phyloP scores from a whole-genome alignment of 2,113 vertebrate genomes.

The Larimichthys polyactis region DNA sequence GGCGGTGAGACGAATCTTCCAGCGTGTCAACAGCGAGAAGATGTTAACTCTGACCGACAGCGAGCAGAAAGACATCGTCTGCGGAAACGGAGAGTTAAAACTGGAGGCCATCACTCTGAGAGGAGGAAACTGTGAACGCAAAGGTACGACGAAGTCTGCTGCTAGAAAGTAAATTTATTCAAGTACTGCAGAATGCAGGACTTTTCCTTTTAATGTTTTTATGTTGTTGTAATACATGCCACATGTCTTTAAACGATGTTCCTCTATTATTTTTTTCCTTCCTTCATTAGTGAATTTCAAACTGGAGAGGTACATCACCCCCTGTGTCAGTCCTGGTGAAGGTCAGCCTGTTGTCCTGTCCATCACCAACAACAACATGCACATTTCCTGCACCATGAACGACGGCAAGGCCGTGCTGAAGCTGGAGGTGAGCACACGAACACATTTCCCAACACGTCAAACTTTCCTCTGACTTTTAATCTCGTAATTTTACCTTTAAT shows the following conservation, averaged over 20 bases:
- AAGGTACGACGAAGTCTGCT: slow-evolving; percentile 52
- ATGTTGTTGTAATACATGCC: neutral
- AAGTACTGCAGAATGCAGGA: too few relatives aligned
- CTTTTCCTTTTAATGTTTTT: neutral
- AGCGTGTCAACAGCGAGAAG: neutral
- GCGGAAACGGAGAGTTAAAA: fast-evolving
- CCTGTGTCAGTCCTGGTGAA: fast-evolving
- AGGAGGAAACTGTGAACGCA: slow-evolving; percentile 14
- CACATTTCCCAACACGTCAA: too few relatives aligned
- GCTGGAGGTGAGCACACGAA: slow-evolving; percentile 67
- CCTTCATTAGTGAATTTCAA: slow-evolving; percentile 62
- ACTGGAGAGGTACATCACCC: slow-evolving; percentile 35
- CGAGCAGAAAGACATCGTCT: slow-evolving; percentile 54
- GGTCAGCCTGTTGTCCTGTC: slow-evolving; percentile 57
- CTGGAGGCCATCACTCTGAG: slow-evolving; percentile 71
- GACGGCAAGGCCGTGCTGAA: slow-evolving; percentile 22
- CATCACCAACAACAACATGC: slow-evolving; percentile 41
- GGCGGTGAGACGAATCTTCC: fast-evolving
- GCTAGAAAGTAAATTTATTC: too few relatives aligned
- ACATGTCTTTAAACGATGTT: too few relatives aligned
- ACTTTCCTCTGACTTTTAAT: neutral
- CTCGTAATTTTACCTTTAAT: neutral
- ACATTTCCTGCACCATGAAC: slow-evolving; percentile 57
- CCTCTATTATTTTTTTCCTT: neutral
- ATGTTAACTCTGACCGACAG: slow-evolving; percentile 50